Percentiles rank a stretch among this genome's conserved stretches.
Evolutionary conservation across 2,797 vertebrate species (phyloP).

Genomic region (Pelochelys cantorii): DNA sequence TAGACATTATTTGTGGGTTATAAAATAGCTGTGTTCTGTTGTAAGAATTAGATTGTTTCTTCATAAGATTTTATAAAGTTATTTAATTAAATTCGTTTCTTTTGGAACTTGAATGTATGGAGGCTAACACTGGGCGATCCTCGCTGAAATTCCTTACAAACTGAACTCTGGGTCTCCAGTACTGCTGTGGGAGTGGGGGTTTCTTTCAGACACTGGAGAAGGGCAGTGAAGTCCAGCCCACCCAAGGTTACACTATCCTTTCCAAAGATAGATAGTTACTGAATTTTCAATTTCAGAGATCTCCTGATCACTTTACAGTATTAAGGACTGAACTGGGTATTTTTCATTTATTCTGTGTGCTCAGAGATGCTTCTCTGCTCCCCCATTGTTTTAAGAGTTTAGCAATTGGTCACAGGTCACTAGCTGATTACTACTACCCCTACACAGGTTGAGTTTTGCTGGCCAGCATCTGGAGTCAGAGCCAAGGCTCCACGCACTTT

Average conservation of each 20-base stretch:
- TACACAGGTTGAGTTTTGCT: background rate
- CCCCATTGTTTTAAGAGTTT: background rate
- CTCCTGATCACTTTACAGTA: background rate
- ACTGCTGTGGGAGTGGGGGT: too few species aligned
- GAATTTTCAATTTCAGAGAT: background rate
- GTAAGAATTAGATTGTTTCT: too few species aligned
- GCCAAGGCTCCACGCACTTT: background rate
- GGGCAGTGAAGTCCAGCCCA: too few species aligned
- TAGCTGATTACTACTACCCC: background rate
- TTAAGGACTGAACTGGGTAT: background rate
- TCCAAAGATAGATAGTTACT: accelerated
- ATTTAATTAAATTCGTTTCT: too few species aligned
- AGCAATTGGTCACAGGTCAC: background rate
- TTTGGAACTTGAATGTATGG: too few species aligned
- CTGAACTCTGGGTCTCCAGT: too few species aligned
- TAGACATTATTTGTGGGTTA: too few species aligned
- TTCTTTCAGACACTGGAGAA: too few species aligned
- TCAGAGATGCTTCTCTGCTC: background rate
- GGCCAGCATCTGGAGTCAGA: background rate
- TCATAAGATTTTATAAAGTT: too few species aligned
- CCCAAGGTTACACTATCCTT: background rate
- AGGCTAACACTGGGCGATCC: too few species aligned
- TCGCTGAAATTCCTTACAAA: too few species aligned
- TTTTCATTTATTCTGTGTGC: background rate
- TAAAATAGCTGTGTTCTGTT: too few species aligned